A percentile compares a stretch with the other conserved stretches of the same genome.
phyloP scores from a whole-genome alignment of 2,888 invertebrate species.

The Balanococcus diminutus region DNA sequence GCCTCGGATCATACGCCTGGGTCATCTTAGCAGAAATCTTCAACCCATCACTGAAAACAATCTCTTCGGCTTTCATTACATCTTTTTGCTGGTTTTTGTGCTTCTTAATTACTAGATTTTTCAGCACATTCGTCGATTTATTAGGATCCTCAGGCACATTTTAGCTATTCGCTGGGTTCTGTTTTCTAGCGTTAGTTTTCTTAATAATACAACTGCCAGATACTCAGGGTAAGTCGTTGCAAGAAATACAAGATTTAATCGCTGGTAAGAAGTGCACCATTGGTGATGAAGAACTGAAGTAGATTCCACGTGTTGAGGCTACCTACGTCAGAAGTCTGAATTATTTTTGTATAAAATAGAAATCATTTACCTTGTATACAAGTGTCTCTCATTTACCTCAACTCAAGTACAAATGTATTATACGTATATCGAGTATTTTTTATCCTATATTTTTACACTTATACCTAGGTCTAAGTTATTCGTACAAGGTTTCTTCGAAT shows the following conservation, averaged over 20 bases:
- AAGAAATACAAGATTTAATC: constrained; percentile 58
- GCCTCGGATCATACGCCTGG: constrained; percentile 81
- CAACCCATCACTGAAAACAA: constrained; percentile 76
- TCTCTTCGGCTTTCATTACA: constrained; percentile 78
- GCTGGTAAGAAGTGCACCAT: constrained; percentile 35
- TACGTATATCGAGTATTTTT: no score
- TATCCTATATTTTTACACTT: no score
- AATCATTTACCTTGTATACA: no score
- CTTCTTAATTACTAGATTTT: constrained; percentile 77
- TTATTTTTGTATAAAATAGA: no score
- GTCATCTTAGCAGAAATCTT: constrained; percentile 83
- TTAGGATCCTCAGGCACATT: constrained; percentile 74
- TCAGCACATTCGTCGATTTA: constrained; percentile 66
- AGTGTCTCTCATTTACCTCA: no score
- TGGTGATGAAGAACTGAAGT: background rate
- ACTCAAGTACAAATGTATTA: no score
- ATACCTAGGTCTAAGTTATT: no score
- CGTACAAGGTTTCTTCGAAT: no score
- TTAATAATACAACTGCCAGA: constrained; percentile 73
- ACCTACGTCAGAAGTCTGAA: no score
- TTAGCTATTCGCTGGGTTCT: constrained; percentile 73
- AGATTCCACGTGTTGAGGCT: no score
- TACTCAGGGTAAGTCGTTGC: constrained; percentile 57
- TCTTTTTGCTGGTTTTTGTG: constrained; percentile 78
- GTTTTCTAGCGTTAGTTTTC: constrained; percentile 71